phyloP scores from a whole-genome alignment of 2,888 invertebrate species.

The Drosophila maculinotata region DNA sequence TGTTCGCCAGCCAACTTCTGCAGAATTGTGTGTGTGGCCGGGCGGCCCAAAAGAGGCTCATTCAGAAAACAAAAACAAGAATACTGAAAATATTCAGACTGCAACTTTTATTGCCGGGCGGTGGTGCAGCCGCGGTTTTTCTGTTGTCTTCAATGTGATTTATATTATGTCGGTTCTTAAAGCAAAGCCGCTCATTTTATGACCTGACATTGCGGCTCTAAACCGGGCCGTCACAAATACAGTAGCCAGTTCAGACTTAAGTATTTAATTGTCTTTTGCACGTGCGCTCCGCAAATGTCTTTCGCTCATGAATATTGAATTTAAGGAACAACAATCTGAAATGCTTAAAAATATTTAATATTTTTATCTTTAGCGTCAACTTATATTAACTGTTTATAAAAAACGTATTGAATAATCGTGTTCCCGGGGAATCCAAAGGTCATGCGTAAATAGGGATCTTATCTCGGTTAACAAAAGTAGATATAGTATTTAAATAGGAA shows the following conservation, averaged over 20 bases:
- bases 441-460: too few species aligned
- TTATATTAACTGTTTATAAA: not conserved
- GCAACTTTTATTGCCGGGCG: conserved; percentile 67
- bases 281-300: conserved; percentile 24
- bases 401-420: too few species aligned
- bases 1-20: conserved; percentile 63
- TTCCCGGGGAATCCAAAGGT: too few species aligned
- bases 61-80: conserved; percentile 14
- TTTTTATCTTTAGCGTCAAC: not conserved
- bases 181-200: conserved; percentile 68
- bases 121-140: conserved; percentile 8
- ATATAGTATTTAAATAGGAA: too few species aligned
- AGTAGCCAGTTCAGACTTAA: conserved; percentile 48
- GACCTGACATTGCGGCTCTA: conserved; percentile 26
- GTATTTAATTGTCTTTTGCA: conserved; percentile 38
- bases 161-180: conserved; percentile 56
- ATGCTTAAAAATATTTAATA: too few species aligned
- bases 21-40: conserved; percentile 80
- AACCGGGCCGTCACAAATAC: conserved; percentile 32
- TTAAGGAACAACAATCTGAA: too few species aligned
- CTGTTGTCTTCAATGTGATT: conserved; percentile 61
- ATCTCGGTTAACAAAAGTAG: too few species aligned
- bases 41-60: conserved; percentile 41
- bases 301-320: conserved; percentile 2
- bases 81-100: conserved; percentile 52